These are phyloP conservation scores for Pteria penguin DNA, from an alignment of 2,888 invertebrate species.

Conservation along the genomic window DNA sequence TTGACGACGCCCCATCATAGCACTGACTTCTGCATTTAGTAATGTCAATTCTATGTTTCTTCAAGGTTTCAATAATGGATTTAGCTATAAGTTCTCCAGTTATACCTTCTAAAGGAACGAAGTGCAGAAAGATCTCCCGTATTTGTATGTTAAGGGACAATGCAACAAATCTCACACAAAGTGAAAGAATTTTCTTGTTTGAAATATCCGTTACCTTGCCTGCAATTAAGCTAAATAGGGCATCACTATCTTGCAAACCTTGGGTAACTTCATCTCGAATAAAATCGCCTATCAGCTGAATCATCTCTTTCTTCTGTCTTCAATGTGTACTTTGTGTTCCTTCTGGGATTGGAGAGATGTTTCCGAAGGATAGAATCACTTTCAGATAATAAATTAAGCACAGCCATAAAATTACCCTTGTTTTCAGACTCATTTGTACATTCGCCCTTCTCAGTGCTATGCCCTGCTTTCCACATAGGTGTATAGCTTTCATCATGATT, in stretches of 20 bases:
- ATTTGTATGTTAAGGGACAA: not conserved
- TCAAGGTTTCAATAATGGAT: conserved; percentile 1
- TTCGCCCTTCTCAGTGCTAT: not conserved
- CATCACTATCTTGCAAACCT: not conserved
- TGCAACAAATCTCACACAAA: conserved; percentile 7
- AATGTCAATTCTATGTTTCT: conserved; percentile 5
- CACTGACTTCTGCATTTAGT: conserved; percentile 39
- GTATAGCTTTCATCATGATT: not conserved
- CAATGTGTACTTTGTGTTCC: not conserved
- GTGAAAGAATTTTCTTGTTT: conserved; percentile 3
- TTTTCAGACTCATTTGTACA: not conserved
- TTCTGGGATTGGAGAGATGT: not conserved
- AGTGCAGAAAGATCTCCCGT: not conserved
- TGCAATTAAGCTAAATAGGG: conserved; percentile 9
- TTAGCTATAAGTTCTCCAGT: conserved; percentile 3
- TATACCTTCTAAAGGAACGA: conserved; percentile 1
- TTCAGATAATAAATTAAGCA: not conserved
- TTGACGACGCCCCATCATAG: conserved; percentile 44
- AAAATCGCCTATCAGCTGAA: conserved; percentile 11
- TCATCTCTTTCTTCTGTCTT: conserved; percentile 16
- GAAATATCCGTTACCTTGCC: conserved; percentile 12
- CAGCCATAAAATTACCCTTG: conserved; percentile 15
- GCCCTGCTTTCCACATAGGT: conserved; percentile 15
- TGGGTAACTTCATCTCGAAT: conserved; percentile 11
- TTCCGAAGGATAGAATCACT: conserved; percentile 8